A percentile compares a stretch with the other conserved stretches of the same genome.
These are phyloP conservation scores for Melieria crassipennis DNA, from an alignment of 2,888 invertebrate species.

Conservation along the genomic window DNA sequence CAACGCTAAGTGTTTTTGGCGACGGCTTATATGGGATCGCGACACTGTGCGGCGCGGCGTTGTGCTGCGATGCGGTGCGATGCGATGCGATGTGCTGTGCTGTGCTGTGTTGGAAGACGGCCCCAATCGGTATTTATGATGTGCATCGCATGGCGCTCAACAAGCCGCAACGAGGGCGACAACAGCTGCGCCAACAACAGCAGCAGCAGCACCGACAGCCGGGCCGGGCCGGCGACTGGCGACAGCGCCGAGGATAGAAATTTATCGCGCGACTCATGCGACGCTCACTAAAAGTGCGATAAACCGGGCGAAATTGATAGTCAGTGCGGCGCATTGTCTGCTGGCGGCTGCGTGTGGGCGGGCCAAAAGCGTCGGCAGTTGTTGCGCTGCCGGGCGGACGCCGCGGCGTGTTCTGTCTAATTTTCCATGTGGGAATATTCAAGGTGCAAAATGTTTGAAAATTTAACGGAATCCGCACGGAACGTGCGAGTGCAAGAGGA, in stretches of 20 bases:
- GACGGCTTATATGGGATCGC: too few relatives aligned
- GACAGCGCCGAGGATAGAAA: constrained; percentile 11
- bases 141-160: constrained; percentile 45
- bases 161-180: constrained; percentile 39
- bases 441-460: too few relatives aligned
- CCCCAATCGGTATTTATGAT: constrained; percentile 40
- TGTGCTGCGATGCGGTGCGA: neutral
- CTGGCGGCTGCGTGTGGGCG: too few relatives aligned
- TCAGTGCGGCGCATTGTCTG: neutral
- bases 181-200: neutral
- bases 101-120: neutral
- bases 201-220: neutral
- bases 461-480: too few relatives aligned
- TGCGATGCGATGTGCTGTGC: constrained; percentile 1
- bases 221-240: neutral
- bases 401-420: too few relatives aligned
- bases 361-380: too few relatives aligned
- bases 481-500: too few relatives aligned
- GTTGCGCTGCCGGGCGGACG: too few relatives aligned
- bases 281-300: constrained; percentile 7
- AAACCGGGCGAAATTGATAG: constrained; percentile 25
- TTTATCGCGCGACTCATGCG: constrained; percentile 25
- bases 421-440: too few relatives aligned
- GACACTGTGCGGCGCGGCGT: constrained; percentile 7
- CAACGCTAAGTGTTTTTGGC: too few relatives aligned